Base-by-base conservation (phyloP, 2,113 vertebrate genomes). In the Festucalex cinctus region DNA sequence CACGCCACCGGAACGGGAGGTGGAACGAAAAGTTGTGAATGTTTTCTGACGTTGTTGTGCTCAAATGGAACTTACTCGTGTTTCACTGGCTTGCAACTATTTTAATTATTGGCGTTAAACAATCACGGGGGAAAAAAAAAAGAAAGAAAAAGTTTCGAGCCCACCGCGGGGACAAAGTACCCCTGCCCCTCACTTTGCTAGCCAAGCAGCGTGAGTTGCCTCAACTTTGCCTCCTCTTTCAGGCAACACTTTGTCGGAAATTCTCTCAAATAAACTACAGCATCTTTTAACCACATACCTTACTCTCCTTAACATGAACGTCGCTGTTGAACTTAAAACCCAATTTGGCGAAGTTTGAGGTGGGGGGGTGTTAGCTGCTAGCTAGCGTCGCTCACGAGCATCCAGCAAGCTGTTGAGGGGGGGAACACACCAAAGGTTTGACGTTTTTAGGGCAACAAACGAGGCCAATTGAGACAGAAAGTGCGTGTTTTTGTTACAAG, bases 371-470 rank as follows among this genome's bases (percentile, higher is more conserved):
- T 43, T 62, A 86, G 85, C 82, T 75, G 41, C 9, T 14, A 24
- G 81, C 65, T 89, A 86, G 85, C 85, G 80, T 65, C 83, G 73
- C 81, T 54, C 14, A 39, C 75, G 43, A 57, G 39, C 36, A 72
- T 78, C 68, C 70, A 37, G 59, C 62, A 13, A 43, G 49, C 26
- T 6, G 14, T 14, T n/a, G 14, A 51, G 28, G 6, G 16, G 13
- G 5, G 3, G 77, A 79, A 73, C 53, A 71, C 35, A 76, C 74
- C 57, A 70, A 44, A 28, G 0, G 17, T 57, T 32, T 57, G 26
- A 32, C 26, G 16, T 73, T 68, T 62, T 46, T 16, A 12, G 39
- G 53, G 19, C 20, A 49, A 0, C 53, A 78, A 72, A 57, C 2
- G 5, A 22, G 44, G 6, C 36, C 22, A 41, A 54, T 6, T 26